These are phyloP conservation scores for Tortrix viridana DNA, from an alignment of 2,888 invertebrate genomes.

Conservation along the genomic window DNA sequence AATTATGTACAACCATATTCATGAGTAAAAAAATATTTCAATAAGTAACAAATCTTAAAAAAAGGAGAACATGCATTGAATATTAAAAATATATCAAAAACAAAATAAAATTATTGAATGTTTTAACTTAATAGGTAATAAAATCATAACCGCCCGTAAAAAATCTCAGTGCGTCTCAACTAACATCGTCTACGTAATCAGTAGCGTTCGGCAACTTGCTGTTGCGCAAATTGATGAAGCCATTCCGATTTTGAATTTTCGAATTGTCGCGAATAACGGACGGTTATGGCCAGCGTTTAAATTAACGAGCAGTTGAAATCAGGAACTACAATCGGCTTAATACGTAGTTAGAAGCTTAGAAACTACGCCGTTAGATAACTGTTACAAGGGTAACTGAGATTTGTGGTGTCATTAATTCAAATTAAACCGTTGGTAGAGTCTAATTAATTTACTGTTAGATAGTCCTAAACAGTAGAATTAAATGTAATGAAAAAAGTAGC, in stretches of 20 bases:
- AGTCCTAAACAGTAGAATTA: not conserved
- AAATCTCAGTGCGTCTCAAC: slow-evolving; percentile 10
- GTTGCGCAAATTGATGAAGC: slow-evolving; percentile 50
- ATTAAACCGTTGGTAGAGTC: not conserved
- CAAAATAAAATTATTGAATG: not conserved
- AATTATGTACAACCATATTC: too few species aligned
- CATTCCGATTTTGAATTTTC: slow-evolving; percentile 53
- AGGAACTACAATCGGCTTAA: slow-evolving; percentile 54
- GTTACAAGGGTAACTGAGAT: slow-evolving; percentile 26
- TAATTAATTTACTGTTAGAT: slow-evolving; percentile 1
- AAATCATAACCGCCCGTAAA: not conserved
- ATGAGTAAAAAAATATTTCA: too few species aligned
- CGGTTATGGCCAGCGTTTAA: slow-evolving; percentile 55
- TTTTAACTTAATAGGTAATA: not conserved
- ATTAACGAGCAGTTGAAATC: slow-evolving; percentile 67
- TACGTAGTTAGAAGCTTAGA: slow-evolving; percentile 39
- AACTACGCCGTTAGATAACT: slow-evolving; percentile 26
- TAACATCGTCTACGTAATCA: slow-evolving; percentile 47
- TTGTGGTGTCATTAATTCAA: slow-evolving; percentile 8
- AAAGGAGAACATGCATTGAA: too few species aligned
- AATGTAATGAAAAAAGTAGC: not conserved
- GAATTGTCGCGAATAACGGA: slow-evolving; percentile 56
- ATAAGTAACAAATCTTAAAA: too few species aligned
- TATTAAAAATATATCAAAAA: too few species aligned
- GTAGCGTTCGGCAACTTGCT: slow-evolving; percentile 34